Evolutionary conservation across 2,888 invertebrate species (phyloP).

Genomic region (Chirona hameri): DNA sequence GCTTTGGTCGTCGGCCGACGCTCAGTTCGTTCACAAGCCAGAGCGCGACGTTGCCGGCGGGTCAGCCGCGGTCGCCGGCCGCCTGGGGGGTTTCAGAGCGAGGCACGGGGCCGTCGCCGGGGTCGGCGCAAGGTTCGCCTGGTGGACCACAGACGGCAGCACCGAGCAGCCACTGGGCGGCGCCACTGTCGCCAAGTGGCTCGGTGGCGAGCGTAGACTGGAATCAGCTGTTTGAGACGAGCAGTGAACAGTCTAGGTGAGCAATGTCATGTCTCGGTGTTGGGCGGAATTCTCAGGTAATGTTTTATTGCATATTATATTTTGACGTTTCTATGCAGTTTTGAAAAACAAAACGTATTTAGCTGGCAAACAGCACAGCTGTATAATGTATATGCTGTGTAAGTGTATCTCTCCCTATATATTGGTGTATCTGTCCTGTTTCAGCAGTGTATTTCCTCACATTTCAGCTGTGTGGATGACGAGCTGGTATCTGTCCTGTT

Average conservation of each 20-base stretch:
- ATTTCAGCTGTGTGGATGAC: too few species aligned
- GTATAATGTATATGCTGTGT: too few species aligned
- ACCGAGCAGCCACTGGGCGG: neutral
- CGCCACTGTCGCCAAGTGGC: constrained; percentile 9
- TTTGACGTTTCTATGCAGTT: too few species aligned
- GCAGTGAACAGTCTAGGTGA: neutral
- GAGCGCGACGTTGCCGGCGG: neutral
- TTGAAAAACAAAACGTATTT: too few species aligned
- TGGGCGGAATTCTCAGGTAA: too few species aligned
- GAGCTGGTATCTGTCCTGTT: too few species aligned
- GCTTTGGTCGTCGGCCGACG: neutral
- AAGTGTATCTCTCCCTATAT: too few species aligned
- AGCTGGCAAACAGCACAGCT: too few species aligned
- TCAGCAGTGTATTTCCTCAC: too few species aligned
- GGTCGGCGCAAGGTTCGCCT: neutral
- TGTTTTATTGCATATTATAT: too few species aligned
- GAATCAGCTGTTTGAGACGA: constrained; percentile 12
- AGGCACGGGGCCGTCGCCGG: neutral
- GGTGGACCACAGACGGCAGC: neutral
- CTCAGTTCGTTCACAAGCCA: neutral
- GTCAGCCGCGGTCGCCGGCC: neutral
- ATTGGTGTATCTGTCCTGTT: too few species aligned
- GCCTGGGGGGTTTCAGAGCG: neutral
- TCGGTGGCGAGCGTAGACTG: neutral
- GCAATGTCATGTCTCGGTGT: neutral